Percentiles rank a stretch among this genome's conserved stretches.
phyloP scores from a whole-genome alignment of 53 echinoderm and acorn worm species.

The Mesocentrotus franciscanus region DNA sequence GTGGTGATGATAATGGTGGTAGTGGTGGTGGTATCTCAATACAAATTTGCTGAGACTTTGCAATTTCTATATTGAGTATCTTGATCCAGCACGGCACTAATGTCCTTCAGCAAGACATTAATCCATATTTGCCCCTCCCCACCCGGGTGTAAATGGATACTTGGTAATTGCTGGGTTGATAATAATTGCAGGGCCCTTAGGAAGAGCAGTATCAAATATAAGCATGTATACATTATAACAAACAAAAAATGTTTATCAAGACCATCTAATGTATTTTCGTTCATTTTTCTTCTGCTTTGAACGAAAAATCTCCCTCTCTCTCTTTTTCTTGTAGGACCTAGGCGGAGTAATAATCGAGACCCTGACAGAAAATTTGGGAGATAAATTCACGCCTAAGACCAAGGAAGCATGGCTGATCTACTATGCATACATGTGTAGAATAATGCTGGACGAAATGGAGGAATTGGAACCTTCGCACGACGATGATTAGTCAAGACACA shows the following conservation, averaged over 20 bases:
- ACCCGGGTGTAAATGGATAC: no score
- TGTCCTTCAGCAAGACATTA: no score
- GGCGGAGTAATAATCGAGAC: conserved; percentile 71
- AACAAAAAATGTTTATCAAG: background rate
- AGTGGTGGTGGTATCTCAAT: no score
- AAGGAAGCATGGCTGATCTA: conserved; percentile 83
- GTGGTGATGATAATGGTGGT: no score
- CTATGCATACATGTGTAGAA: conserved; percentile 76
- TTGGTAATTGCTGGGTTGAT: no score
- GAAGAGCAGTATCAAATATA: no score
- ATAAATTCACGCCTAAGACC: conserved; percentile 80
- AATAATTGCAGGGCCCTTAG: no score
- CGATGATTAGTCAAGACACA: background rate
- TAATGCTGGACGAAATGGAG: conserved; percentile 72
- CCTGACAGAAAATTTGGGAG: conserved; percentile 73
- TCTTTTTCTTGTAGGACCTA: conserved; percentile 71
- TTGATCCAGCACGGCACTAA: no score
- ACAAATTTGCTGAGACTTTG: no score
- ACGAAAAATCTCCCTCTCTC: background rate
- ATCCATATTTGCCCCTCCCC: no score
- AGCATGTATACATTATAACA: background rate
- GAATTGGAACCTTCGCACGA: conserved; percentile 61
- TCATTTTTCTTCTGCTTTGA: background rate
- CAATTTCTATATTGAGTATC: no score
- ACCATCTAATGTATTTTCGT: background rate